A percentile compares a stretch with the other conserved stretches of the same genome.
These are phyloP conservation scores for Tenebrio molitor DNA, from an alignment of 1,140 invertebrate genomes.

Conservation along the genomic window DNA sequence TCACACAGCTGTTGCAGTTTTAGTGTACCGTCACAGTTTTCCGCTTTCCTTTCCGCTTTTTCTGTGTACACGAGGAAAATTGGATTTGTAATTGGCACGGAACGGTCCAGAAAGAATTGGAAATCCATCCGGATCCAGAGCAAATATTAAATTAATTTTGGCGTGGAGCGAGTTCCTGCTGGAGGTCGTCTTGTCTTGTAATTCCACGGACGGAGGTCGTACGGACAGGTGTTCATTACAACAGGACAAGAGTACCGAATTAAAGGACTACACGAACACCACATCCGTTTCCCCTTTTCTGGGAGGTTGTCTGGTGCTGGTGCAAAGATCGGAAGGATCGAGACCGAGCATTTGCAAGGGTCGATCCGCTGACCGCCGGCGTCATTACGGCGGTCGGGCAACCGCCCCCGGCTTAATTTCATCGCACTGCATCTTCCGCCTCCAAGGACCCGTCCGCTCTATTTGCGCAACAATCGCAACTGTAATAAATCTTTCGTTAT, in stretches of 20 bases:
- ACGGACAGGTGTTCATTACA: constrained; percentile 6
- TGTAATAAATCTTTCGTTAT: constrained; percentile 53
- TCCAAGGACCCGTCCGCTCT: background rate
- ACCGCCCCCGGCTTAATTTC: constrained; percentile 23
- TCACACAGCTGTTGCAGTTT: too few relatives aligned
- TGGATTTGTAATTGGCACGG: constrained; percentile 22
- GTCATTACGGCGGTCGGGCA: constrained; percentile 30
- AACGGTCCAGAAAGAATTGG: constrained; percentile 21
- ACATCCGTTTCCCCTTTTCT: constrained; percentile 23
- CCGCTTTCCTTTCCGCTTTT: background rate
- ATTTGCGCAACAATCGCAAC: background rate
- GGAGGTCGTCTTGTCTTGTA: constrained; percentile 17
- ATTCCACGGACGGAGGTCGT: constrained; percentile 17
- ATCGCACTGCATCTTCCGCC: background rate
- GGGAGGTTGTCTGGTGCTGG: background rate
- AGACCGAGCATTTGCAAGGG: constrained; percentile 3
- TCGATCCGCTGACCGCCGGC: constrained; percentile 5
- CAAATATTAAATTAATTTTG: constrained; percentile 19
- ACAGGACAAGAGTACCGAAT: constrained; percentile 19
- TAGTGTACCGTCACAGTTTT: too few relatives aligned
- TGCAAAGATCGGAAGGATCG: constrained; percentile 27
- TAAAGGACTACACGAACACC: constrained; percentile 19
- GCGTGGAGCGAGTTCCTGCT: too few relatives aligned
- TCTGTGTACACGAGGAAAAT: constrained; percentile 17
- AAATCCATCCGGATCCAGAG: constrained; percentile 6